phyloP scores from a whole-genome alignment of 2,888 invertebrate genomes.

The Ellobium chinense region DNA sequence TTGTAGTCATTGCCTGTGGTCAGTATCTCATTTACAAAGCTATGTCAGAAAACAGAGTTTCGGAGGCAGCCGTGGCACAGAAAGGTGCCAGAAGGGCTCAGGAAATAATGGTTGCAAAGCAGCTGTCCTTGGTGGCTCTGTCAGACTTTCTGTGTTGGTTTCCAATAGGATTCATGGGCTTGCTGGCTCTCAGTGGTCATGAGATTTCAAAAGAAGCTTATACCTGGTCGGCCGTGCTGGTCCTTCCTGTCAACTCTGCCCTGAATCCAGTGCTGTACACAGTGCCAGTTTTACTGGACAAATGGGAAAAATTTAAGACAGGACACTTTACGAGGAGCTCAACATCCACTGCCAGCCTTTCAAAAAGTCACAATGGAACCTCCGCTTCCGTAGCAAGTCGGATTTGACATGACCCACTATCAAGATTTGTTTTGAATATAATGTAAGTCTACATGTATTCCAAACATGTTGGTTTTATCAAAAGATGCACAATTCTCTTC shows the following conservation, averaged over 20 bases:
- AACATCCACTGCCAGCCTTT: too few relatives aligned
- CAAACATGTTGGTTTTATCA: too few relatives aligned
- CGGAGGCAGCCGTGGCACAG: background rate
- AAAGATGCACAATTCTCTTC: too few relatives aligned
- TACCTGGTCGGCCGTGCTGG: background rate
- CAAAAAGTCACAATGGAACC: too few relatives aligned
- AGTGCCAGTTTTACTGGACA: background rate
- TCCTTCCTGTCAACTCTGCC: constrained; percentile 17
- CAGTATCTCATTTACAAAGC: background rate
- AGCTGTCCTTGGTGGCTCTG: constrained; percentile 1
- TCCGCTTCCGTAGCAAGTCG: too few relatives aligned
- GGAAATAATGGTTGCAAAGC: constrained; percentile 8
- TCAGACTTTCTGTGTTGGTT: constrained; percentile 15
- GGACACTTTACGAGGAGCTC: too few relatives aligned
- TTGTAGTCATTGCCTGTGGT: background rate
- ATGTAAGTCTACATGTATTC: too few relatives aligned
- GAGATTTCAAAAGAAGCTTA: background rate
- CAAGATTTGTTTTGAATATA: too few relatives aligned
- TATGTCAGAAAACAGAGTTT: background rate
- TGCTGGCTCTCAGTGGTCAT: background rate
- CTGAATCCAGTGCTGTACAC: constrained; percentile 21
- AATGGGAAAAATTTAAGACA: constrained; percentile 10
- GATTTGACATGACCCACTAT: too few relatives aligned
- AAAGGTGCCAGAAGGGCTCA: background rate
- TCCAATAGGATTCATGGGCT: background rate